phyloP scores from a whole-genome alignment of 2,888 invertebrate species.

The Xanthia togata region DNA sequence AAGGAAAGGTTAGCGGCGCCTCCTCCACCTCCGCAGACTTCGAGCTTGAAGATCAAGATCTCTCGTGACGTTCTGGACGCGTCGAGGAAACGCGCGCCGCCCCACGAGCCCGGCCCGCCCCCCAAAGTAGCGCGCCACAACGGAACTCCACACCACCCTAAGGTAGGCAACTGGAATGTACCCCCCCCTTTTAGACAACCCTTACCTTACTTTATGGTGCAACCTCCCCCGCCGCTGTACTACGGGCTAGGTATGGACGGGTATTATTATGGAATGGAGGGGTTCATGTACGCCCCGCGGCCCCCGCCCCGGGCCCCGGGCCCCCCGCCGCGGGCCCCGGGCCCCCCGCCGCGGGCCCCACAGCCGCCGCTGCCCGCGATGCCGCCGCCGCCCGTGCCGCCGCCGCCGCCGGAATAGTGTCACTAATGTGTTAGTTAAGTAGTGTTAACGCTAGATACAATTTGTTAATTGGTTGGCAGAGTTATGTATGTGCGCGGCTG shows the following conservation, averaged over 20 bases:
- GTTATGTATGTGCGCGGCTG: constrained; percentile 18
- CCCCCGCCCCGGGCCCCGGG: constrained; percentile 17
- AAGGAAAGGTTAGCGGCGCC: constrained; percentile 93
- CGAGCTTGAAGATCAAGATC: constrained; percentile 94
- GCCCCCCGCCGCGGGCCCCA: constrained; percentile 84
- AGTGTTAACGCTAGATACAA: constrained; percentile 49
- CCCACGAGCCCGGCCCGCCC: constrained; percentile 75
- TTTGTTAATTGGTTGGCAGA: constrained; percentile 38
- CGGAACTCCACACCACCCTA: constrained; percentile 80
- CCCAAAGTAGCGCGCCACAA: constrained; percentile 83
- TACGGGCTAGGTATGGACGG: constrained; percentile 84
- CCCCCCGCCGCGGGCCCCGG: constrained; percentile 85
- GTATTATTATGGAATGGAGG: constrained; percentile 74
- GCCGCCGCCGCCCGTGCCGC: constrained; percentile 88
- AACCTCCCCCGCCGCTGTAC: constrained; percentile 83
- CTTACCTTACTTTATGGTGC: constrained; percentile 84
- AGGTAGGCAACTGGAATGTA: constrained; percentile 86
- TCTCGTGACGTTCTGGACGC: constrained; percentile 93
- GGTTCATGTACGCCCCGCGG: constrained; percentile 82
- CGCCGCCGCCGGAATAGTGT: constrained; percentile 90
- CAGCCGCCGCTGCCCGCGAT: constrained; percentile 81
- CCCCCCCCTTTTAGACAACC: constrained; percentile 80
- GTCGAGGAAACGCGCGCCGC: constrained; percentile 70
- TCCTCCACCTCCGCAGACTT: constrained; percentile 78
- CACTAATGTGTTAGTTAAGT: constrained; percentile 44